A percentile compares a stretch with the other conserved stretches of the same genome.
phyloP scores from a whole-genome alignment of 2,888 invertebrate species.

The Pandemis cinnamomeana region DNA sequence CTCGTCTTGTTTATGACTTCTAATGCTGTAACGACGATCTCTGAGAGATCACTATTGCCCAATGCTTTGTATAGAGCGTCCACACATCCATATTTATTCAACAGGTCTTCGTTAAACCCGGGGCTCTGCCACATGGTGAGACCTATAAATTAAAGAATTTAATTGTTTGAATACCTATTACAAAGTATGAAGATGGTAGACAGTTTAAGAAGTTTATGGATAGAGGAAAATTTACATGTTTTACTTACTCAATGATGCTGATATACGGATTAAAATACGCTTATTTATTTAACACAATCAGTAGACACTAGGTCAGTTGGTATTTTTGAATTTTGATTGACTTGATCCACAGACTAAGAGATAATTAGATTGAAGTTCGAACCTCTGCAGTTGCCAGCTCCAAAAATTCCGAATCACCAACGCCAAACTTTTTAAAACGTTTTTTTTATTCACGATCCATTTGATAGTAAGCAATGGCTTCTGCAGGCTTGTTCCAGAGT shows the following conservation, averaged over 20 bases:
- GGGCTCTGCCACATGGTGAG: slow-evolving; percentile 24
- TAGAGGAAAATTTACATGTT: not conserved
- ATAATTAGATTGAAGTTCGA: too few species aligned
- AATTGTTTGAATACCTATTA: not conserved
- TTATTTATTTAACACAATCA: not conserved
- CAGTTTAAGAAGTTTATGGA: too few species aligned
- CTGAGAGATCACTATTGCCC: slow-evolving; percentile 46
- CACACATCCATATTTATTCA: slow-evolving; percentile 31
- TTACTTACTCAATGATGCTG: slow-evolving; percentile 3
- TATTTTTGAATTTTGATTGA: too few species aligned
- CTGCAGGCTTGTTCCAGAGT: too few species aligned
- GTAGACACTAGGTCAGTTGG: too few species aligned
- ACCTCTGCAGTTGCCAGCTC: too few species aligned
- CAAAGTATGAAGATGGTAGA: too few species aligned
- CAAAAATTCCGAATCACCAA: too few species aligned
- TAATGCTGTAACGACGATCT: slow-evolving; percentile 46
- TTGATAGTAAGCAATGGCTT: too few species aligned
- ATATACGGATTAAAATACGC: not conserved
- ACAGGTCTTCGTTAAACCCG: slow-evolving; percentile 19
- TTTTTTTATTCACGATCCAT: too few species aligned
- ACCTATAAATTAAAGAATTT: not conserved
- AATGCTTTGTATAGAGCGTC: slow-evolving; percentile 49
- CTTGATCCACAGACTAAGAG: too few species aligned
- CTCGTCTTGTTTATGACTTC: slow-evolving; percentile 45
- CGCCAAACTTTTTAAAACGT: too few species aligned